phyloP scores from a whole-genome alignment of 2,888 invertebrate genomes.

The Drosophila putrida region DNA sequence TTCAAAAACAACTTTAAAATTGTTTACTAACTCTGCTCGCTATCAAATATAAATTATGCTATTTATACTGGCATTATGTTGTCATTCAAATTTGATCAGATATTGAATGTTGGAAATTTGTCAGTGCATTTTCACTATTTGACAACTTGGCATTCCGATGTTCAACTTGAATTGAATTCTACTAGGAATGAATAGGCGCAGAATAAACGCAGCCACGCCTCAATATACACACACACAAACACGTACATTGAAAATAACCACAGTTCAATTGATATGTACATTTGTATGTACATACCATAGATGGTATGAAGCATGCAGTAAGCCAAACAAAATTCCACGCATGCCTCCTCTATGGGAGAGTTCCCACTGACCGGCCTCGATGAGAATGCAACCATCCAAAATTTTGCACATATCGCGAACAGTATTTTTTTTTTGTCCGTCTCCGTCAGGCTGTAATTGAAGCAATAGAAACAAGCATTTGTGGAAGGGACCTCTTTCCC shows the following conservation, averaged over 20 bases:
- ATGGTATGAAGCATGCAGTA: conserved; percentile 5
- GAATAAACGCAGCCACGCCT: conserved; percentile 30
- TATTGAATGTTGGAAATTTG: background rate
- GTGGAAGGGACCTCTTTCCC: background rate
- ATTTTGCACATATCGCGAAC: conserved; percentile 46
- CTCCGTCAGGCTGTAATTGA: conserved; percentile 57
- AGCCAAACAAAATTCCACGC: conserved; percentile 36
- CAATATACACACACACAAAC: conserved; percentile 15
- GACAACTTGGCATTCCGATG: conserved; percentile 12
- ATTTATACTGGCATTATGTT: background rate
- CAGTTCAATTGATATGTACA: conserved; percentile 57
- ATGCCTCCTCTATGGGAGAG: conserved; percentile 2
- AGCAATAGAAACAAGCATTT: conserved; percentile 57
- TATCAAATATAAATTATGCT: background rate
- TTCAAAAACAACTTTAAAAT: too few species aligned
- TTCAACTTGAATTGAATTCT: conserved; percentile 18
- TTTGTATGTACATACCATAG: conserved; percentile 9
- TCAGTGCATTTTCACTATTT: conserved; percentile 7
- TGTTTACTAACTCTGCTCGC: too few species aligned
- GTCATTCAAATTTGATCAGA: background rate
- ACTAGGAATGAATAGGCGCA: conserved; percentile 19
- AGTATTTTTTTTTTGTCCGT: conserved; percentile 1
- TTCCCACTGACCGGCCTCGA: conserved; percentile 20
- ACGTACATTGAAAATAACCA: conserved; percentile 20
- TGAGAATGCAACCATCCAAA: conserved; percentile 17